phyloP scores from a whole-genome alignment of 2,113 vertebrate genomes.

The Sula dactylatra region DNA sequence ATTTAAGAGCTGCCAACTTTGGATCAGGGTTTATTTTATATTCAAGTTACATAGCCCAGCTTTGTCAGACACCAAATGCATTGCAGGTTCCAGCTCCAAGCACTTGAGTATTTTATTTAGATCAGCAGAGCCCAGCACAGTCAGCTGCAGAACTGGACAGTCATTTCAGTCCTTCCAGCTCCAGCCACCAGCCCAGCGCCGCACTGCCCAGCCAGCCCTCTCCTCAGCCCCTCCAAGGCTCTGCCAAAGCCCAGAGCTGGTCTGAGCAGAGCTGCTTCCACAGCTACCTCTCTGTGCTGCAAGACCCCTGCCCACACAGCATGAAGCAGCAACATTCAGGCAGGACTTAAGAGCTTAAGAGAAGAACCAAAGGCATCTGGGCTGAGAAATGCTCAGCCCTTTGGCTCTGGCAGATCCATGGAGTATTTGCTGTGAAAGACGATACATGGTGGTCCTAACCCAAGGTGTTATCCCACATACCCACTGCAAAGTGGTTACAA shows the following conservation, averaged over 20 bases:
- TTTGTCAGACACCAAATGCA: background rate
- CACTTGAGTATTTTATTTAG: background rate
- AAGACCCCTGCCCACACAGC: background rate
- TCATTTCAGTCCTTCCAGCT: background rate
- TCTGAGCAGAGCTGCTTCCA: background rate
- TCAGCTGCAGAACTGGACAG: background rate
- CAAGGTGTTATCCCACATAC: background rate
- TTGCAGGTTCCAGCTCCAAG: background rate
- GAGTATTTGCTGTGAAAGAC: background rate
- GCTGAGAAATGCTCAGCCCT: background rate
- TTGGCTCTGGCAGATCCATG: background rate
- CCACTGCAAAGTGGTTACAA: background rate
- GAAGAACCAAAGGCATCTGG: background rate
- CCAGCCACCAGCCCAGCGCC: background rate
- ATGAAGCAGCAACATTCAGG: background rate
- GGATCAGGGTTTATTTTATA: conserved; percentile 22
- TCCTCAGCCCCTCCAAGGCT: background rate
- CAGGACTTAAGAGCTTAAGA: background rate
- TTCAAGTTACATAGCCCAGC: background rate
- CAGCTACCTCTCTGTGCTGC: background rate
- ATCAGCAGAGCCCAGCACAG: background rate
- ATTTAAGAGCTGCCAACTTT: conserved; percentile 31
- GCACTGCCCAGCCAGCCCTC: background rate
- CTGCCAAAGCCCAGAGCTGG: background rate
- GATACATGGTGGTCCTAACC: background rate